A percentile compares a stretch with the other conserved stretches of the same genome.
phyloP scores from a whole-genome alignment of 1,140 invertebrate species.

The Chironomus tepperi region DNA sequence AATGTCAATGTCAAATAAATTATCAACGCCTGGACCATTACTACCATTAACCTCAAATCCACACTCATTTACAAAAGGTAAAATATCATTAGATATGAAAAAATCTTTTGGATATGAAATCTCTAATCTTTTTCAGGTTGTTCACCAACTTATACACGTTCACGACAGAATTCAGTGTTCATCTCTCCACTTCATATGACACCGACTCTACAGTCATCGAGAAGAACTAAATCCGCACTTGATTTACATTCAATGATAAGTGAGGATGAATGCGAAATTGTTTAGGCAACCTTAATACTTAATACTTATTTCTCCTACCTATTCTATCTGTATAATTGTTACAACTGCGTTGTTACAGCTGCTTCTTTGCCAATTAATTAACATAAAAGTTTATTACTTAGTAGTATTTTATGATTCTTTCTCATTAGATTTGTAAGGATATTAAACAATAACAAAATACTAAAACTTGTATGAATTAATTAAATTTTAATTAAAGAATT shows the following conservation, averaged over 20 bases:
- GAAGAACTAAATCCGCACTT: not conserved
- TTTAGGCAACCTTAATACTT: not conserved
- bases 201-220: not conserved
- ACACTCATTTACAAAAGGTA: slow-evolving; percentile 20
- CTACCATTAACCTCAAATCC: not conserved
- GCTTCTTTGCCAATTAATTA: no score
- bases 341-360: no score
- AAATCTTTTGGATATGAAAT: not conserved
- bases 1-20: slow-evolving; percentile 19
- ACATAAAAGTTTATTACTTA: no score
- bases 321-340: no score
- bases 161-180: slow-evolving; percentile 21
- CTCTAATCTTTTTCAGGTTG: slow-evolving; percentile 17
- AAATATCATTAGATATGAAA: not conserved
- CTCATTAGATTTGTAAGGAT: no score
- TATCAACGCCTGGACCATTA: not conserved
- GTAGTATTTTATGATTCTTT: no score
- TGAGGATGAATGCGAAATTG: slow-evolving; percentile 8
- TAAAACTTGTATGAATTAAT: no score
- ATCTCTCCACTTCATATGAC: not conserved
- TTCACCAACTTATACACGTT: not conserved
- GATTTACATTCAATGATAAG: slow-evolving; percentile 10
- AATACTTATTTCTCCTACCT: no score
- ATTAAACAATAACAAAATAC: no score
- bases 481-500: no score